Conservation (phyloP, 1,140 invertebrate genomes). For the Cheumatopsyche charites region DNA sequence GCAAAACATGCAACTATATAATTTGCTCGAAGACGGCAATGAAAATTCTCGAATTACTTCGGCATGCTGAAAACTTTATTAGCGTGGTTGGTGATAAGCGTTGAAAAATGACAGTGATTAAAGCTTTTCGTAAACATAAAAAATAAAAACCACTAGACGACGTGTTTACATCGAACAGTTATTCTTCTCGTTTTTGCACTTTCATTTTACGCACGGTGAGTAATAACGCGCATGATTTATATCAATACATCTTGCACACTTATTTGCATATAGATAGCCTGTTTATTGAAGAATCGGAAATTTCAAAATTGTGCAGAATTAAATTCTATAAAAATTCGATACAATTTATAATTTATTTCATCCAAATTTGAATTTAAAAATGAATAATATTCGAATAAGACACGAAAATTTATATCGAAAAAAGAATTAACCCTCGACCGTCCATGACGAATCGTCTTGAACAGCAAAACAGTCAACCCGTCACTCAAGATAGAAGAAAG, state of each 20-base stretch:
- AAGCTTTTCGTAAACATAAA: not conserved
- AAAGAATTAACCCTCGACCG: no score
- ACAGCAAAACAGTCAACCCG: conserved; percentile 12
- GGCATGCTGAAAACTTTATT: not conserved
- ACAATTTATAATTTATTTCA: no score
- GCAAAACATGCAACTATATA: no score
- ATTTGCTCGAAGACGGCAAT: no score
- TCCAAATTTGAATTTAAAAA: no score
- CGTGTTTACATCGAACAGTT: not conserved
- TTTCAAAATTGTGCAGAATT: conserved; percentile 13
- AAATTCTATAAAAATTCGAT: conserved; percentile 4
- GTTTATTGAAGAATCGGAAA: conserved; percentile 40
- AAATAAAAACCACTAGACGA: conserved; percentile 4
- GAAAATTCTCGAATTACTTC: not conserved
- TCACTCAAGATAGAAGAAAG: conserved; percentile 8
- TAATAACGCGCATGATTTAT: conserved; percentile 47
- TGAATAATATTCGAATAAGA: no score
- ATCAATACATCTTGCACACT: conserved; percentile 42
- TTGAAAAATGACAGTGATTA: conserved; percentile 8
- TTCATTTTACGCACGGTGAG: conserved; percentile 28
- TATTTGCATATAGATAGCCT: conserved; percentile 48
- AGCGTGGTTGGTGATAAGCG: not conserved
- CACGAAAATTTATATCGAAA: no score
- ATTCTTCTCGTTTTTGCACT: conserved; percentile 11
- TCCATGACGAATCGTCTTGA: conserved; percentile 17